Evolutionary conservation across 1,140 invertebrate species (phyloP), one percentile per base, ranked within the genome.

Genomic region (Drosophila sp.): DNA sequence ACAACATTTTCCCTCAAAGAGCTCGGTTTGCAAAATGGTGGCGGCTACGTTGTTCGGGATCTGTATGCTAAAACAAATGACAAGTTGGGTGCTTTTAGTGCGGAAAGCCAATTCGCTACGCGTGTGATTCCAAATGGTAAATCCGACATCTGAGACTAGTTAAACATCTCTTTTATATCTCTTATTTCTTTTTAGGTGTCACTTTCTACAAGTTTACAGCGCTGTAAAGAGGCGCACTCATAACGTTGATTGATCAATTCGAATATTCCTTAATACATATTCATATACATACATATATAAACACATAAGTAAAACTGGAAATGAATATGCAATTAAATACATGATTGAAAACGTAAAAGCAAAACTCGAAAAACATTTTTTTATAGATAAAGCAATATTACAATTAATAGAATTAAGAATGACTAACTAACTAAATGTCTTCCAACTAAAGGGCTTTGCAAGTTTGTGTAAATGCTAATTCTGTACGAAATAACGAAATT

Each of bases 1-100:
- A 91, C 94, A 0, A 92, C 91, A n/a, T 93, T 94, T 25, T 93
- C 92, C 1, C 83, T 94, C 17, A 75, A 92, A 4, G 93, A 94
- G 30, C 90, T 95, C 57, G 91, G 92, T 50, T 79, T 95, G 11
- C 72, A 29, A 10, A 90, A 93, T 56, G 55, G 73, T 2, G 74
- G 91, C 25, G 91, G 87, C 10, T 95, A 94, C 71, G 57, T 72
- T 30, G 91, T 94, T 4, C 75, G 92, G 82, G 83, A 92, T 58
- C 62, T 92, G 5, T 92, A 74, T 29, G 72, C 10, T 4, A 38
- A 75, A 3, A 17, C 44, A 1, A 62, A 58, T 11, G 61, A 35
- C 3, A 58, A 77, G 7, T 40, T 90, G 50, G 79, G 78, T 6
- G 33, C 66, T 0, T 78, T 76, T 29, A 55, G 63, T 4, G 1